Conservation (phyloP, 1,140 invertebrate species). For the Megathymus violae region DNA sequence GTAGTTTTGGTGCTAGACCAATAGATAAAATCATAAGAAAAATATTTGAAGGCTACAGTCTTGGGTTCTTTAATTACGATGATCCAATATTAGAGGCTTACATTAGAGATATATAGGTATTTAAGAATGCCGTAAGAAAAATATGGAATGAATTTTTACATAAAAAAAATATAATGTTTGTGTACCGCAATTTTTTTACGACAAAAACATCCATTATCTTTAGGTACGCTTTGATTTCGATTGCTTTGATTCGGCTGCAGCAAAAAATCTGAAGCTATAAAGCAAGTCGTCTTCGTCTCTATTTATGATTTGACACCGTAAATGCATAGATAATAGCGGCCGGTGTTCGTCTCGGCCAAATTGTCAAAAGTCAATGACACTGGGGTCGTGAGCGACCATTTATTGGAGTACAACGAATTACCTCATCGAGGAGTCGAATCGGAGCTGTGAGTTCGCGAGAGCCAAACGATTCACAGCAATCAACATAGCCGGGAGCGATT, state of each 20-base stretch:
- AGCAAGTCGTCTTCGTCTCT: constrained; percentile 11
- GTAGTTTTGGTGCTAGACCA: too few relatives aligned
- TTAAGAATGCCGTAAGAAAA: too few relatives aligned
- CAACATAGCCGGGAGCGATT: constrained; percentile 58
- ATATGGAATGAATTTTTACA: background rate
- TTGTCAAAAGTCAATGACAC: constrained; percentile 58
- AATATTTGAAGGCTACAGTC: too few relatives aligned
- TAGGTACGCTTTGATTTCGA: constrained; percentile 15
- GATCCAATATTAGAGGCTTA: too few relatives aligned
- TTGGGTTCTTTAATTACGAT: too few relatives aligned
- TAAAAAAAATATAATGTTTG: constrained; percentile 11
- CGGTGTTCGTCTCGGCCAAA: constrained; percentile 38
- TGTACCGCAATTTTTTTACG: background rate
- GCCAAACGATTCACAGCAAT: constrained; percentile 60
- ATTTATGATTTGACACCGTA: constrained; percentile 35
- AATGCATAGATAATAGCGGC: constrained; percentile 43
- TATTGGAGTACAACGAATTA: constrained; percentile 60
- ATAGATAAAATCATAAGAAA: too few relatives aligned
- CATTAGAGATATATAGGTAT: too few relatives aligned
- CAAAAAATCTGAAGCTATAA: constrained; percentile 6
- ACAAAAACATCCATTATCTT: constrained; percentile 10
- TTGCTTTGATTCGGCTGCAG: constrained; percentile 1
- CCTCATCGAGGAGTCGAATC: constrained; percentile 47
- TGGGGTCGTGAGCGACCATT: constrained; percentile 44
- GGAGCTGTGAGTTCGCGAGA: constrained; percentile 43